phyloP scores from a whole-genome alignment of 2,113 vertebrate genomes.

The Tetrax tetrax region DNA sequence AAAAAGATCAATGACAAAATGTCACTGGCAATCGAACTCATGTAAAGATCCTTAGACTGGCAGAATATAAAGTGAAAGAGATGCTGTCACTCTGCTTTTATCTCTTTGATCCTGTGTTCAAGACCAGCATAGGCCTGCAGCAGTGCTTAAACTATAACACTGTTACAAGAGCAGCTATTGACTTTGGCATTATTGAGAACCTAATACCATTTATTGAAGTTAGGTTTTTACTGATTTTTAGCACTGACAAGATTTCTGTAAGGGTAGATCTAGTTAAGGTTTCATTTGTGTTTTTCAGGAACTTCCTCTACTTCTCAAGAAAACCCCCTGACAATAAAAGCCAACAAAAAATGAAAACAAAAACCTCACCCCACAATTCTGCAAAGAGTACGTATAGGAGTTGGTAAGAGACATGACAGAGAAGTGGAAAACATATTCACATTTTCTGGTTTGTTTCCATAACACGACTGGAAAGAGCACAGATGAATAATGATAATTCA shows the following conservation, averaged over 20 bases:
- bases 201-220: slow-evolving; percentile 26
- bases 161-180: slow-evolving; percentile 60
- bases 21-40: slow-evolving; percentile 36
- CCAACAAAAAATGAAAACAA: background rate
- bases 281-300: background rate
- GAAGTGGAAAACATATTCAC: background rate
- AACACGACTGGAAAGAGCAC: background rate
- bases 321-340: background rate
- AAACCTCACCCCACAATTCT: background rate
- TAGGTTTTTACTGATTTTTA: slow-evolving; percentile 54
- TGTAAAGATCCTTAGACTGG: slow-evolving; percentile 36
- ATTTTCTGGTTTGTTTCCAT: background rate
- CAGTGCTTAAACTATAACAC: slow-evolving; percentile 54
- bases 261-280: background rate
- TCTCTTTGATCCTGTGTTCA: slow-evolving; percentile 64
- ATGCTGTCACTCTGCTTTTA: slow-evolving; percentile 45
- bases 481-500: background rate
- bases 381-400: background rate
- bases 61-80: slow-evolving; percentile 37
- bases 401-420: background rate
- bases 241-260: background rate
- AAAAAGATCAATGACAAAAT: slow-evolving; percentile 62
- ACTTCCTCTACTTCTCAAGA: background rate
- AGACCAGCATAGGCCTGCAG: slow-evolving; percentile 49
- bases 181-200: slow-evolving; percentile 48